A percentile compares a stretch with the other conserved stretches of the same genome.
Evolutionary conservation across 2,113 vertebrate species (phyloP).

Genomic region (Galemys pyrenaicus): DNA sequence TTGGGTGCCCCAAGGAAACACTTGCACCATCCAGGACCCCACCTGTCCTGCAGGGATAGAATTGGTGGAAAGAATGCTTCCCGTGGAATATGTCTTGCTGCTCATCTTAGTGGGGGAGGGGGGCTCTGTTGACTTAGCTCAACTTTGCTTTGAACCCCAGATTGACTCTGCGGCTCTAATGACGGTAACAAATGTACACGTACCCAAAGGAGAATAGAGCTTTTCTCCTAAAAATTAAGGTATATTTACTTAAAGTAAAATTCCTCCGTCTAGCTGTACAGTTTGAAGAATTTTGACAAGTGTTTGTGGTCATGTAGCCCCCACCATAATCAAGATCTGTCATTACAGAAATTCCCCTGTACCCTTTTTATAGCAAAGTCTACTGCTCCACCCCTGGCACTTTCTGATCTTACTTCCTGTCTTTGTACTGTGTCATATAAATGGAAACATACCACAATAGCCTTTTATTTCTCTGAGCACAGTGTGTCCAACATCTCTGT

Average conservation of each 20-base stretch:
- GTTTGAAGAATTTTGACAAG: not conserved
- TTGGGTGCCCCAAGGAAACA: not conserved
- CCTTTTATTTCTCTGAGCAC: too few species aligned
- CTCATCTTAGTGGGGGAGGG: not conserved
- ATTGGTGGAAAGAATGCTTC: not conserved
- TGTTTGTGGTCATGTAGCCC: not conserved
- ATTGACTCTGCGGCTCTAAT: not conserved
- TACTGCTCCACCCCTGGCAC: not conserved
- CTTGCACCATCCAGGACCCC: too few species aligned
- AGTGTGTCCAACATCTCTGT: not conserved
- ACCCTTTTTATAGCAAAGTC: not conserved
- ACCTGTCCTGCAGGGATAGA: not conserved
- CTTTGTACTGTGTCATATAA: not conserved
- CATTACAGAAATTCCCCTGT: rapidly evolving
- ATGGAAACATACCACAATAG: rapidly evolving
- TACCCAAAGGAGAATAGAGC: not conserved
- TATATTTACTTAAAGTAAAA: not conserved
- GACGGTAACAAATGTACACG: not conserved
- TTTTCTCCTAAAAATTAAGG: not conserved
- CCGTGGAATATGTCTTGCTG: too few species aligned
- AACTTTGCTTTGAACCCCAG: not conserved
- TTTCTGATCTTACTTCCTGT: not conserved
- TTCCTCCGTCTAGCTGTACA: not conserved
- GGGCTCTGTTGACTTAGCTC: not conserved
- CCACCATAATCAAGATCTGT: too few species aligned